Evolutionary conservation across 1,140 invertebrate species (phyloP).

Genomic region (Batillaria attramentaria): DNA sequence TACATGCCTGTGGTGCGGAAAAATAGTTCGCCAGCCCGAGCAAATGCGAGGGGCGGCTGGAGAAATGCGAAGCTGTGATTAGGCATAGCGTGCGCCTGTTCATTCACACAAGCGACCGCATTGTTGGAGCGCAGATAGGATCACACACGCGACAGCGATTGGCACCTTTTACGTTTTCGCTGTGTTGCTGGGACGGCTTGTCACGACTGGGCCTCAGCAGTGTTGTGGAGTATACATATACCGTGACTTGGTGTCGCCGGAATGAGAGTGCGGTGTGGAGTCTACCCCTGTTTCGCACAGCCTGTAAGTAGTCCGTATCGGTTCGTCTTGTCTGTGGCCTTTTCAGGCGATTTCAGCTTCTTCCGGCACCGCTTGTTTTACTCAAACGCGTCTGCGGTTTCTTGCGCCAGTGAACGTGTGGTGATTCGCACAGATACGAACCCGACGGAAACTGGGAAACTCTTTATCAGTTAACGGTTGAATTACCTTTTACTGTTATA

Average conservation of each 20-base stretch:
- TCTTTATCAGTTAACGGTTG: too few relatives aligned
- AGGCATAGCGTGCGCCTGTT: constrained; percentile 17
- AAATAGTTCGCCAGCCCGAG: too few relatives aligned
- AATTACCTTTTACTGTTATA: not conserved
- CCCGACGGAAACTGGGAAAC: too few relatives aligned
- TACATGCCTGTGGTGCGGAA: not conserved
- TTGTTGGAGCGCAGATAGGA: constrained; percentile 21
- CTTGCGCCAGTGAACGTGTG: not conserved
- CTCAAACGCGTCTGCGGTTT: not conserved
- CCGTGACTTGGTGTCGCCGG: not conserved
- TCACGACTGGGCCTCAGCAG: not conserved
- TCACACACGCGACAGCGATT: constrained; percentile 10
- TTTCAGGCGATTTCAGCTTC: constrained; percentile 11
- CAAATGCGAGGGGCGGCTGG: constrained; percentile 8
- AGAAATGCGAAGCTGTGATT: not conserved
- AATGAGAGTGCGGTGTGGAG: not conserved
- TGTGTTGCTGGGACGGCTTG: not conserved
- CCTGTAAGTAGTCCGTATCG: not conserved
- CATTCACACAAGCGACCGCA: constrained; percentile 23
- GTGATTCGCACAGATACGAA: not conserved
- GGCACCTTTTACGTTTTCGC: not conserved
- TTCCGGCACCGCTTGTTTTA: not conserved
- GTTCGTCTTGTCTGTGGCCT: constrained; percentile 7
- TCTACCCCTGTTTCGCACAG: not conserved
- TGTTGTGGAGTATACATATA: constrained; percentile 1